Percentiles rank a stretch among this genome's conserved stretches.
phyloP scores from a whole-genome alignment of 1,140 invertebrate species.

The Drosophila willistoni region DNA sequence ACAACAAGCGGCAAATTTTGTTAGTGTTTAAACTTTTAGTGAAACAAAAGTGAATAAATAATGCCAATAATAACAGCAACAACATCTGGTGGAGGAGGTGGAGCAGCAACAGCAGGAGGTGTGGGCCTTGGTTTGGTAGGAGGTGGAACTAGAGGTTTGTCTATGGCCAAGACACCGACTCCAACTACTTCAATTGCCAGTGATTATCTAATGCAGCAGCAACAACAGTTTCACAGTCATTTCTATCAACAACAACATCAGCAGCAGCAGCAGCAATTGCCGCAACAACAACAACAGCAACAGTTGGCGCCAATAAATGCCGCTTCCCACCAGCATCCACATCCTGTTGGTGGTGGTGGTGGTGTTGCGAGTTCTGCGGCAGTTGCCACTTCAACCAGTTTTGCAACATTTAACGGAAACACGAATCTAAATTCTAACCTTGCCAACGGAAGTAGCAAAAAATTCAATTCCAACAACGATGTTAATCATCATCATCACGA shows the following conservation, averaged over 20 bases:
- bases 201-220: conserved; percentile 68
- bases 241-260: conserved; percentile 67
- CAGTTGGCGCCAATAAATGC: conserved; percentile 69
- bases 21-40: conserved; percentile 6
- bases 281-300: conserved; percentile 49
- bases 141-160: conserved; percentile 35
- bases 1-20: conserved; percentile 16
- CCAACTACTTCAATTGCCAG: conserved; percentile 40
- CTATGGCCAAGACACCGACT: conserved; percentile 38
- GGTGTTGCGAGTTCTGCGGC: conserved; percentile 10
- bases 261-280: conserved; percentile 49
- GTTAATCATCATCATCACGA: neutral
- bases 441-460: conserved; percentile 76
- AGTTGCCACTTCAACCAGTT: conserved; percentile 64
- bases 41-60: conserved; percentile 32
- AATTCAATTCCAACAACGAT: conserved; percentile 64
- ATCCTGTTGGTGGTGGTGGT: conserved; percentile 58
- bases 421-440: conserved; percentile 82
- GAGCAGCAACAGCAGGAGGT: neutral
- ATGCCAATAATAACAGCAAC: conserved; percentile 64
- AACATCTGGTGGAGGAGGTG: conserved; percentile 42
- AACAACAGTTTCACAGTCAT: conserved; percentile 63
- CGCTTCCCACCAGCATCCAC: conserved; percentile 68
- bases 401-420: conserved; percentile 82
- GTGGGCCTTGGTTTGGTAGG: conserved; percentile 1